phyloP scores from a whole-genome alignment of 2,113 vertebrate genomes.

The human region GRCh38 chr14:54313501-54314000 shows the following conservation, averaged over 20 bases:
- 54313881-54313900: neutral
- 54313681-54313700: neutral
- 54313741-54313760: slow-evolving; percentile 67
- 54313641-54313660: too few species aligned
- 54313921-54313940: neutral
- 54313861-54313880: neutral
- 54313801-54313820: slow-evolving; percentile 60
- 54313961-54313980: neutral
- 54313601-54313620: neutral
- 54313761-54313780: slow-evolving; percentile 70
- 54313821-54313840: slow-evolving; percentile 42
- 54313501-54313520: neutral
- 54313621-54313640: neutral
- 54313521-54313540: neutral
- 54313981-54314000: neutral
- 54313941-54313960: neutral
- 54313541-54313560: neutral
- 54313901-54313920: neutral
- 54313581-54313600: neutral
- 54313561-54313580: neutral
- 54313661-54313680: neutral
- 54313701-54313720: slow-evolving; percentile 17
- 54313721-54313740: slow-evolving; percentile 52
- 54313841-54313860: neutral
- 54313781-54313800: slow-evolving; percentile 24